Conservation (phyloP, 1,140 invertebrate genomes). For the Hylaeus anthracinus region DNA sequence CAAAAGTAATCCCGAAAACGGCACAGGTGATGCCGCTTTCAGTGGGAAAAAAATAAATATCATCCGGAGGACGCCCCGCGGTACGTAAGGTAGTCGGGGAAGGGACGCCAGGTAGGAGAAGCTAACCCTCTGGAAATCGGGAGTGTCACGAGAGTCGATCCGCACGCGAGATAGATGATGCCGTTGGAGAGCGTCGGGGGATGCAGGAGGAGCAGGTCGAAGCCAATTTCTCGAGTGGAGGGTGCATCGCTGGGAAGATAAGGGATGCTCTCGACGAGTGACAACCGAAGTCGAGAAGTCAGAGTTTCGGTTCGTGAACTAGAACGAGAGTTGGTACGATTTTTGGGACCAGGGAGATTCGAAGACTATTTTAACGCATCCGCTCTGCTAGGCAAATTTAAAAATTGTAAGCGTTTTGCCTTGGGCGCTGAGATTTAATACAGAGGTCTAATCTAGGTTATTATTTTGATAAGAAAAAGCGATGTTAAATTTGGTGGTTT, state of each 20-base stretch:
- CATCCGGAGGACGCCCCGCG: conserved; percentile 37
- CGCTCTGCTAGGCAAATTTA: no score
- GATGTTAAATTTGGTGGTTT: no score
- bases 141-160: conserved; percentile 1
- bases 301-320: neutral
- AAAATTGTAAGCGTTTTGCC: no score
- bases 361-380: no score
- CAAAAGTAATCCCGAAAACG: conserved; percentile 78
- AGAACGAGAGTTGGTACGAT: no score
- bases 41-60: conserved; percentile 63
- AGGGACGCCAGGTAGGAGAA: conserved; percentile 51
- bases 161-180: conserved; percentile 59
- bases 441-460: no score
- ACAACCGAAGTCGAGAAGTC: conserved; percentile 50
- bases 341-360: no score
- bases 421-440: no score
- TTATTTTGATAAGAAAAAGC: no score
- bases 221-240: conserved; percentile 64
- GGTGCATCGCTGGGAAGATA: conserved; percentile 26
- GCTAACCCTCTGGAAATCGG: conserved; percentile 43
- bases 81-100: conserved; percentile 19
- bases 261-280: conserved; percentile 26
- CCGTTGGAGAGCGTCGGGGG: neutral
- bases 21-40: conserved; percentile 77
- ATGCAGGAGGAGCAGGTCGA: conserved; percentile 39